Evolutionary conservation across 2,888 invertebrate species (phyloP).

Genomic region (Colletes collaris): DNA sequence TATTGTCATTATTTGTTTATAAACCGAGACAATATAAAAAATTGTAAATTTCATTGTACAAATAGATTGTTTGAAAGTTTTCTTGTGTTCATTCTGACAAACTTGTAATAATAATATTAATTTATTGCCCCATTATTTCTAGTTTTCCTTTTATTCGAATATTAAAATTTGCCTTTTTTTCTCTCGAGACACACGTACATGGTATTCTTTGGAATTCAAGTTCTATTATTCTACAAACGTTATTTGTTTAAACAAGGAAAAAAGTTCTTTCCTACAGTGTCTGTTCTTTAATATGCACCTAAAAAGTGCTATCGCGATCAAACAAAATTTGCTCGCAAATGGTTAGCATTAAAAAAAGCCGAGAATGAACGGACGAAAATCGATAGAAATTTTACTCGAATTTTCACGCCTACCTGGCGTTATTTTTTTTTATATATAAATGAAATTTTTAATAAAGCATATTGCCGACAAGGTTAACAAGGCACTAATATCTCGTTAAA

Average conservation of each 20-base stretch:
- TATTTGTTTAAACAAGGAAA: slow-evolving; percentile 47
- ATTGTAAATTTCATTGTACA: not conserved
- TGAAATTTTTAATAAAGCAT: slow-evolving; percentile 42
- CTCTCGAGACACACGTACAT: slow-evolving; percentile 10
- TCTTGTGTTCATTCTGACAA: too few species aligned
- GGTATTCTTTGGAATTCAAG: slow-evolving; percentile 42
- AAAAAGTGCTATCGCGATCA: slow-evolving; percentile 38
- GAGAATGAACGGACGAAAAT: slow-evolving; percentile 21
- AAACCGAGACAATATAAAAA: not conserved
- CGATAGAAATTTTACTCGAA: slow-evolving; percentile 35
- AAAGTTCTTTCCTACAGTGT: slow-evolving; percentile 32
- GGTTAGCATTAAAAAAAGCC: slow-evolving; percentile 30
- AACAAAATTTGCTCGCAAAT: slow-evolving; percentile 34
- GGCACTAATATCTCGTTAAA: slow-evolving; percentile 32
- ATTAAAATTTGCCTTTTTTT: slow-evolving; percentile 21
- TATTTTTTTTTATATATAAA: slow-evolving; percentile 34
- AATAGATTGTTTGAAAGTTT: not conserved
- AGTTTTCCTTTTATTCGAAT: slow-evolving; percentile 1
- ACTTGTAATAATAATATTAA: not conserved
- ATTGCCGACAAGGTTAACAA: slow-evolving; percentile 48
- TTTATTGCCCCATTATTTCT: not conserved
- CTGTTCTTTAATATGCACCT: slow-evolving; percentile 54
- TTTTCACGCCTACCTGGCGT: slow-evolving; percentile 2
- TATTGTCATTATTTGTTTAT: slow-evolving; percentile 3
- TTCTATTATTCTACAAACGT: slow-evolving; percentile 54